These are phyloP conservation scores for Acanthosepion lycidas DNA, from an alignment of 2,888 invertebrate genomes.

Conservation along the genomic window DNA sequence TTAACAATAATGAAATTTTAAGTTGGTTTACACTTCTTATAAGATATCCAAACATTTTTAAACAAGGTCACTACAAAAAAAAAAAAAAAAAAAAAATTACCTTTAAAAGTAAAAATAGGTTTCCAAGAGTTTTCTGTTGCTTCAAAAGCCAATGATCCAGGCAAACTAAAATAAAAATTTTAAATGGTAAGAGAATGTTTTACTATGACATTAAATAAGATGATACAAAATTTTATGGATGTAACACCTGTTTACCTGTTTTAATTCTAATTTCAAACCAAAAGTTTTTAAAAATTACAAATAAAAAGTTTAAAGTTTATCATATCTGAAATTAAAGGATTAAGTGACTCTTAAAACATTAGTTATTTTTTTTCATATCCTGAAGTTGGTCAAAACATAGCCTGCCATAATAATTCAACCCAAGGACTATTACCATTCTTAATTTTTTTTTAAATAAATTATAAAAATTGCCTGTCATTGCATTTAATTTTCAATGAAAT, in stretches of 20 bases:
- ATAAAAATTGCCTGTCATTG: too few species aligned
- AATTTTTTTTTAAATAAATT: too few species aligned
- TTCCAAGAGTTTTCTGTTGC: conserved; percentile 67
- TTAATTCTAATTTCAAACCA: background rate
- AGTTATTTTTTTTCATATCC: too few species aligned
- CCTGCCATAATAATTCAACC: too few species aligned
- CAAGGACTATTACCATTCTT: too few species aligned
- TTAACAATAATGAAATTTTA: too few species aligned
- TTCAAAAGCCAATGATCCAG: conserved; percentile 67
- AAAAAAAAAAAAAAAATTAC: conserved; percentile 55
- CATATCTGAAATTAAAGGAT: background rate
- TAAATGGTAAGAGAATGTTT: background rate
- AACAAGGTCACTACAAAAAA: background rate
- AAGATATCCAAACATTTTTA: background rate
- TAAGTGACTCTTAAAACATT: too few species aligned
- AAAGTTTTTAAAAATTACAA: too few species aligned
- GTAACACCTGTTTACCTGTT: too few species aligned
- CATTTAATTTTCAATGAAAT: too few species aligned
- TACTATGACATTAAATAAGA: background rate
- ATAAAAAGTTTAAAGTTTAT: background rate
- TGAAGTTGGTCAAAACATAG: too few species aligned
- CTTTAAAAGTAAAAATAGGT: conserved; percentile 70
- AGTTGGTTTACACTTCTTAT: too few species aligned
- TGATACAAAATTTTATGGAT: background rate
- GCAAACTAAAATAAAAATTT: conserved; percentile 61